Conservation (phyloP, 2,888 invertebrate genomes). For the Agonum fuliginosum region DNA sequence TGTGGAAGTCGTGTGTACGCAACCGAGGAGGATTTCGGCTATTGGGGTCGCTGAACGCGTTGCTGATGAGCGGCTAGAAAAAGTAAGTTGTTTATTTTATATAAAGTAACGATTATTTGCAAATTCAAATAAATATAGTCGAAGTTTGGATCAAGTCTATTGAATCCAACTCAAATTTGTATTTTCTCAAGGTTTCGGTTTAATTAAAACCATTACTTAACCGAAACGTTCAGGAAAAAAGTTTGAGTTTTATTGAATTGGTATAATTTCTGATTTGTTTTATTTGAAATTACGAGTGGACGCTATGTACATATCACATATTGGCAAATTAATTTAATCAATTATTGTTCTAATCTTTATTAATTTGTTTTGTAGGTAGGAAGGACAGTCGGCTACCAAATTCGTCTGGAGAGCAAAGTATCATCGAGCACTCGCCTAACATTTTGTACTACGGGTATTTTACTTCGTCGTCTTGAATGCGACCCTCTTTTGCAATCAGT, state of each 20-base stretch:
- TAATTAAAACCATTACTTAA: too few relatives aligned
- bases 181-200: too few relatives aligned
- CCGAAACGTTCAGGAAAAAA: too few relatives aligned
- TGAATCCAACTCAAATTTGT: too few relatives aligned
- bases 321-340: too few relatives aligned
- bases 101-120: too few relatives aligned
- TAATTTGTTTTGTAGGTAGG: conserved; percentile 40
- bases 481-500: conserved; percentile 85
- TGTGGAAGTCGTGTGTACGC: conserved; percentile 92
- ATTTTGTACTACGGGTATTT: conserved; percentile 95
- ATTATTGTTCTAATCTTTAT: too few relatives aligned
- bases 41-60: conserved; percentile 95
- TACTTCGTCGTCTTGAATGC: conserved; percentile 87
- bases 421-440: conserved; percentile 87
- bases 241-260: too few relatives aligned
- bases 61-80: conserved; percentile 88
- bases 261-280: conserved; percentile 58
- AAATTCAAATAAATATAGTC: conserved; percentile 21
- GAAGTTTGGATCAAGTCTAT: too few relatives aligned
- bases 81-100: conserved; percentile 63
- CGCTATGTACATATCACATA: too few relatives aligned
- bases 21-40: conserved; percentile 93
- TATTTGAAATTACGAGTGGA: conserved; percentile 64
- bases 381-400: conserved; percentile 79
- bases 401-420: conserved; percentile 86